Percentiles rank a stretch among this genome's conserved stretches.
Evolutionary conservation across 1,140 invertebrate species (phyloP).

Genomic region (Aethina tumida): DNA sequence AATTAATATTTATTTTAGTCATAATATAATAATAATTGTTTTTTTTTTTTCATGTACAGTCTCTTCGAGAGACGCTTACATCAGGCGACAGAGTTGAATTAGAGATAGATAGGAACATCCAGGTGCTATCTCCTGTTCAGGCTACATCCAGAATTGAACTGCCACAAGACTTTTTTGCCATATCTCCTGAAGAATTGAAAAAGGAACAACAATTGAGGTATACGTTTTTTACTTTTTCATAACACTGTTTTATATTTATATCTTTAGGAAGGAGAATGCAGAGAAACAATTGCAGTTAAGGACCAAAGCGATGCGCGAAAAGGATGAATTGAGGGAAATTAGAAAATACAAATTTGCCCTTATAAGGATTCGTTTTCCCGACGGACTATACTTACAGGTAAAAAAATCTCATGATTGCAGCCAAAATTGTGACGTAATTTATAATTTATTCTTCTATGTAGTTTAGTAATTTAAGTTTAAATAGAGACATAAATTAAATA

Average conservation of each 20-base stretch:
- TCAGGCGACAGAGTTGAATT: constrained; percentile 71
- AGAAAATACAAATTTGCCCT: constrained; percentile 77
- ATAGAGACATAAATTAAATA: too few species aligned
- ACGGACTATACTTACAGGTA: constrained; percentile 73
- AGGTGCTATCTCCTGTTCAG: constrained; percentile 72
- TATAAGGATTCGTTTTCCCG: constrained; percentile 78
- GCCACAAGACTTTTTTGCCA: constrained; percentile 71
- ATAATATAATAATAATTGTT: constrained; percentile 6
- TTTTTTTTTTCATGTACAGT: constrained; percentile 40
- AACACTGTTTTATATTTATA: constrained; percentile 6
- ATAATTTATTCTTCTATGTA: too few species aligned
- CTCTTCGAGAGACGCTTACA: constrained; percentile 61
- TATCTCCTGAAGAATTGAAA: constrained; percentile 73
- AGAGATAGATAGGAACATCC: constrained; percentile 74
- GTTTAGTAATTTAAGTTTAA: too few species aligned
- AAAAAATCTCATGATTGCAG: too few species aligned
- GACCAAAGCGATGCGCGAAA: constrained; percentile 88
- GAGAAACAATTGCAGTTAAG: constrained; percentile 73
- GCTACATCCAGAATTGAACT: constrained; percentile 56
- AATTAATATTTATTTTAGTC: constrained; percentile 7
- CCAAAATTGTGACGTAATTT: too few species aligned
- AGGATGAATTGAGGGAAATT: constrained; percentile 67
- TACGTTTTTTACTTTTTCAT: constrained; percentile 3
- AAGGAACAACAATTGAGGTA: constrained; percentile 69
- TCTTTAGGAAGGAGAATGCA: constrained; percentile 57